Evolutionary conservation across 2,888 invertebrate genomes (phyloP).

Genomic region (Harpalus rubripes): DNA sequence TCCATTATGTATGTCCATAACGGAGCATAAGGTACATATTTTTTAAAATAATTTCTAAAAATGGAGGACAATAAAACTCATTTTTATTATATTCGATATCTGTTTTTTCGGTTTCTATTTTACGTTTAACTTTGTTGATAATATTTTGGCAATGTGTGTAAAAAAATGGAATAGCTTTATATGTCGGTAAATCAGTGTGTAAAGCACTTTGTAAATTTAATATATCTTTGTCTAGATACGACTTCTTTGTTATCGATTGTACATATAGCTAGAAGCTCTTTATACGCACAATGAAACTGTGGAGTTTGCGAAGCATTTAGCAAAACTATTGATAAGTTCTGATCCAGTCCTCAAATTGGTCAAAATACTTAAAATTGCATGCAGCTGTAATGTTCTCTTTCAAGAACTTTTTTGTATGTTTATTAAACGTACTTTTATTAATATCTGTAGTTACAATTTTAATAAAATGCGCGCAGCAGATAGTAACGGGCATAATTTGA

Average conservation of each 20-base stretch:
- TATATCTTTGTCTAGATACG: neutral
- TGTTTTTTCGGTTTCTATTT: neutral
- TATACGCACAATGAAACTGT: neutral
- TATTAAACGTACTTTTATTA: neutral
- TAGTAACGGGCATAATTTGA: neutral
- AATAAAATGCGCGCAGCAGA: constrained; percentile 37
- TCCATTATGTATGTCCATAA: neutral
- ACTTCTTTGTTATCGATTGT: neutral
- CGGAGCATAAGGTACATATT: constrained; percentile 10
- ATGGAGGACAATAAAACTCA: constrained; percentile 4
- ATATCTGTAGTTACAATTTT: constrained; percentile 27
- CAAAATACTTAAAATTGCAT: neutral
- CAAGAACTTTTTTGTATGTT: neutral
- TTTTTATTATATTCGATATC: neutral
- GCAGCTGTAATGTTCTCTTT: constrained; percentile 30
- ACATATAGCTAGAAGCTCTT: neutral
- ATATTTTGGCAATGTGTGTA: neutral
- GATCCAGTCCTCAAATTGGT: neutral
- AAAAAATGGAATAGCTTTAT: constrained; percentile 18
- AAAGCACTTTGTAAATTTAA: neutral
- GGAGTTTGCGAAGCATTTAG: neutral
- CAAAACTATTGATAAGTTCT: neutral
- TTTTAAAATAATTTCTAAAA: neutral
- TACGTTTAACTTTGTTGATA: neutral
- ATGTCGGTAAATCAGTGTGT: constrained; percentile 7